These are phyloP conservation scores for Spicauda simplicius DNA, from an alignment of 2,888 invertebrate genomes.

Conservation along the genomic window DNA sequence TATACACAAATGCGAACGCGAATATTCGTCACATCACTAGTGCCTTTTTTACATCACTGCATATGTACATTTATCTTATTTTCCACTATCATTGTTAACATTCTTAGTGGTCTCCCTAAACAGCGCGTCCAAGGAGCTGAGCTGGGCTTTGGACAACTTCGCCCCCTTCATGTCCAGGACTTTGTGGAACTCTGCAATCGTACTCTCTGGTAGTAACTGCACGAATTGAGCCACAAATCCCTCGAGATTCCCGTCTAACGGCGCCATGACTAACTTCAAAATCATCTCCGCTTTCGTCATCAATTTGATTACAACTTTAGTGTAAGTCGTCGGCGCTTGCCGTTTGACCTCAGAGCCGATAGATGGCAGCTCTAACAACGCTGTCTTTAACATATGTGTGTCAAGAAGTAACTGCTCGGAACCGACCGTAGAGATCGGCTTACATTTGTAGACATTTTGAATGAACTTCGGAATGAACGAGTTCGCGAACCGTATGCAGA, in stretches of 20 bases:
- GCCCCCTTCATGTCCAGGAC: conserved; percentile 97
- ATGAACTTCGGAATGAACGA: conserved; percentile 98
- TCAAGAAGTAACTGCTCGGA: conserved; percentile 97
- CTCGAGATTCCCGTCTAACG: conserved; percentile 88
- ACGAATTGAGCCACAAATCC: conserved; percentile 95
- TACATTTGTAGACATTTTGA: conserved; percentile 95
- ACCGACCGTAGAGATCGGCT: conserved; percentile 94
- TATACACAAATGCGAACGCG: too few species aligned
- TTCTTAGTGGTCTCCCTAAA: conserved; percentile 59
- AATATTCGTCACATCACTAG: too few species aligned
- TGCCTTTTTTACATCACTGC: too few species aligned
- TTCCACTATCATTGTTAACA: conserved; percentile 41
- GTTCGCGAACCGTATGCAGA: conserved; percentile 98
- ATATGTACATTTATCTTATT: neutral
- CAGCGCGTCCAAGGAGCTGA: conserved; percentile 59
- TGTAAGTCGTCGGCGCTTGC: conserved; percentile 95
- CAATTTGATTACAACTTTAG: conserved; percentile 92
- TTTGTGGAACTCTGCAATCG: conserved; percentile 95
- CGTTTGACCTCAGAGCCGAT: conserved; percentile 94
- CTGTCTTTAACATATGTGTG: conserved; percentile 97
- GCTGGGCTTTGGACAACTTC: conserved; percentile 71
- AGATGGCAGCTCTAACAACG: conserved; percentile 96
- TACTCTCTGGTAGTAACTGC: conserved; percentile 95
- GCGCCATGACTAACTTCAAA: conserved; percentile 98
- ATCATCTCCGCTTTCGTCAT: conserved; percentile 99